Conservation (phyloP, 2,797 vertebrate genomes). For the Urocyon cinereoargenteus region DNA sequence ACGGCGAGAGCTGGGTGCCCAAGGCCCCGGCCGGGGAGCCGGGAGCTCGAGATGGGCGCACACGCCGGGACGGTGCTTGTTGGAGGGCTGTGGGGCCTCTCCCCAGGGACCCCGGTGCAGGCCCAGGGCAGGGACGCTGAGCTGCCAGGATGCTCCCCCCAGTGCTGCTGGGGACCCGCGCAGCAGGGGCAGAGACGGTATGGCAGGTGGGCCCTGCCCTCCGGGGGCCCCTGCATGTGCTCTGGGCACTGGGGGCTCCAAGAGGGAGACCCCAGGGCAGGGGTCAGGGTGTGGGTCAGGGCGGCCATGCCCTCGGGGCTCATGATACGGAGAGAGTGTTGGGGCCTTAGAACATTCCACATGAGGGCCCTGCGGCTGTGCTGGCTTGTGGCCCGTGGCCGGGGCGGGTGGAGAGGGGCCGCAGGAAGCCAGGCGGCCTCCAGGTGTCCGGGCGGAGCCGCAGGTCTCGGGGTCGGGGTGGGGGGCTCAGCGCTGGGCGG, state of each 20-base stretch:
- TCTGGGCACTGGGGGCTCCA: too few species aligned
- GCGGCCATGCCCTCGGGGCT: neutral
- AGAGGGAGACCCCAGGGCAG: neutral
- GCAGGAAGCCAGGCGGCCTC: neutral
- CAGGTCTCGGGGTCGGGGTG: neutral
- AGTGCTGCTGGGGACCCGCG: accelerated
- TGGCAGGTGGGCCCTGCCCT: neutral
- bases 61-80: neutral
- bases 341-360: neutral
- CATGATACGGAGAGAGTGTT: neutral
- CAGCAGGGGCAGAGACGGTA: neutral
- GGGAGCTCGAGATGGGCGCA: neutral
- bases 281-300: neutral
- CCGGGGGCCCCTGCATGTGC: neutral
- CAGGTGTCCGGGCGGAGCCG: neutral
- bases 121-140: neutral
- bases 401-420: neutral
- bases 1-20: neutral
- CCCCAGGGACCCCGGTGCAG: neutral
- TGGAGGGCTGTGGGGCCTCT: accelerated
- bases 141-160: neutral
- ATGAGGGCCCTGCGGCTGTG: too few species aligned
- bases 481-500: neutral
- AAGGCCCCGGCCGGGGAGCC: neutral
- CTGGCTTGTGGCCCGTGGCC: too few species aligned